Evolutionary conservation across 2,888 invertebrate species (phyloP).

Genomic region (Ectemnius continuus): DNA sequence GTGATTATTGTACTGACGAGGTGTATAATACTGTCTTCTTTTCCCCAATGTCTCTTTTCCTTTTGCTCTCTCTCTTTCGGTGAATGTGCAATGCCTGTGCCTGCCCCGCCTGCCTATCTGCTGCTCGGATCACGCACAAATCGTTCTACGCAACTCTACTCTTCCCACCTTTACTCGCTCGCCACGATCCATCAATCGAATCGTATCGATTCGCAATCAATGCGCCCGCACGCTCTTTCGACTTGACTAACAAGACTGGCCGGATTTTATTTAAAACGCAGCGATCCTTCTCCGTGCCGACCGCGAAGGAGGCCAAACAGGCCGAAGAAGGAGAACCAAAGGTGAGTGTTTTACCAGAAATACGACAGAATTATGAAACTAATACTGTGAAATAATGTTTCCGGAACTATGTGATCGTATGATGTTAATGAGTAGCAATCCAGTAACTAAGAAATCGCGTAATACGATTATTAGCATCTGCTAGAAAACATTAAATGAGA

Average conservation of each 20-base stretch:
- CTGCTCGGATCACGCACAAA: slow-evolving; percentile 58
- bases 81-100: slow-evolving; percentile 62
- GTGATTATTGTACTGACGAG: slow-evolving; percentile 12
- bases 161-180: slow-evolving; percentile 13
- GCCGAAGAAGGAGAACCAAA: slow-evolving; percentile 78
- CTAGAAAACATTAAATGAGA: too few species aligned
- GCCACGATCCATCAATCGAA: slow-evolving; percentile 55
- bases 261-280: slow-evolving; percentile 91
- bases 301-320: slow-evolving; percentile 87
- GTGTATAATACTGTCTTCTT: slow-evolving; percentile 50
- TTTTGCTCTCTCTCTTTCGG: slow-evolving; percentile 35
- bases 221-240: slow-evolving; percentile 68
- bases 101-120: slow-evolving; percentile 50
- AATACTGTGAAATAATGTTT: too few species aligned
- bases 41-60: slow-evolving; percentile 41
- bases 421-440: too few species aligned
- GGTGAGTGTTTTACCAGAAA: slow-evolving; percentile 66
- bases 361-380: too few species aligned
- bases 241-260: slow-evolving; percentile 72
- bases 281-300: slow-evolving; percentile 95
- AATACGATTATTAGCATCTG: too few species aligned
- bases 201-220: slow-evolving; percentile 17
- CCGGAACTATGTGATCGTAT: too few species aligned
- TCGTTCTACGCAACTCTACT: too few species aligned
- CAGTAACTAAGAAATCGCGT: too few species aligned